Evolutionary conservation across 2,888 invertebrate genomes (phyloP).

Genomic region (Cheilosia urbana): DNA sequence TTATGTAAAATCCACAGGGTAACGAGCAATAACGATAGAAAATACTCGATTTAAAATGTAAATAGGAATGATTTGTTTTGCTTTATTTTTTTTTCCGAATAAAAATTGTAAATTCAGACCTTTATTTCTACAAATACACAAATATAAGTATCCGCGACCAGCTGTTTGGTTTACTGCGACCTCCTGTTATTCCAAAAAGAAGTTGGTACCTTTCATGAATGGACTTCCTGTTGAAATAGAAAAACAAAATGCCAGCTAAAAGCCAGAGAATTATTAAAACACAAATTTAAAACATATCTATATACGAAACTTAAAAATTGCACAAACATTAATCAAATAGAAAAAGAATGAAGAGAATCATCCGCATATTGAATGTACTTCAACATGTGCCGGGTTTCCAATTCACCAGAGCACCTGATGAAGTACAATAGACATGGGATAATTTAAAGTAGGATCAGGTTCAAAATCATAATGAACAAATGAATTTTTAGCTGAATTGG

Average conservation of each 20-base stretch:
- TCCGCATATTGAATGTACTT: slow-evolving; percentile 98
- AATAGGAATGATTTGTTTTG: too few species aligned
- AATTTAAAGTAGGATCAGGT: slow-evolving; percentile 81
- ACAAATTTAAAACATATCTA: not conserved
- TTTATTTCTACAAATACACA: slow-evolving; percentile 17
- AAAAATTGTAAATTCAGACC: not conserved
- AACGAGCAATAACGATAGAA: too few species aligned
- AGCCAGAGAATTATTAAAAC: not conserved
- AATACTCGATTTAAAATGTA: too few species aligned
- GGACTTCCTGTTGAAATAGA: not conserved
- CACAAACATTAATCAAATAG: slow-evolving; percentile 11
- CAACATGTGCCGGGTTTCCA: slow-evolving; percentile 98
- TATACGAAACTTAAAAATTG: not conserved
- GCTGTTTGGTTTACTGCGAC: not conserved
- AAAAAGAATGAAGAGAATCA: slow-evolving; percentile 80
- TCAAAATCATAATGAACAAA: slow-evolving; percentile 45
- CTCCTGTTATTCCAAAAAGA: not conserved
- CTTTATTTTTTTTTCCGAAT: too few species aligned
- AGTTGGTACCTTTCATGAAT: not conserved
- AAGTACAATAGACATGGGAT: slow-evolving; percentile 99
- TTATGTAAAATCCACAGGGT: too few species aligned
- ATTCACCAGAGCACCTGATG: slow-evolving; percentile 99
- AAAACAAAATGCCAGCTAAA: not conserved
- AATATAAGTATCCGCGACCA: not conserved
- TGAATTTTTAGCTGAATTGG: not conserved